phyloP scores from a whole-genome alignment of 2,797 vertebrate species.

The Catamblyrhynchus diadema region DNA sequence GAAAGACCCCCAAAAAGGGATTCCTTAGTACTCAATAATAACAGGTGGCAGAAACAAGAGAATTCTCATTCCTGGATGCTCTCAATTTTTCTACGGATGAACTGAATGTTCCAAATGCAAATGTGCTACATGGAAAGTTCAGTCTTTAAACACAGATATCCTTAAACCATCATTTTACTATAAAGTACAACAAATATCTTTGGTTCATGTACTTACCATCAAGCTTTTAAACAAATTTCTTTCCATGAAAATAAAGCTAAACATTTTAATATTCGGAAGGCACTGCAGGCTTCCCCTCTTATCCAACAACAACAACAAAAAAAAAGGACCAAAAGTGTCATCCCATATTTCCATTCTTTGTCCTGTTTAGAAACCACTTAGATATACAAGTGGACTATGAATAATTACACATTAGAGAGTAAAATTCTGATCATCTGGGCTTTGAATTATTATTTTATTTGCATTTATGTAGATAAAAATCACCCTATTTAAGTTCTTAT shows the following conservation, averaged over 20 bases:
- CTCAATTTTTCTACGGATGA: background rate
- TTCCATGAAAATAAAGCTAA: slow-evolving; percentile 26
- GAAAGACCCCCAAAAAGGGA: background rate
- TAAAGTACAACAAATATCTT: slow-evolving; percentile 37
- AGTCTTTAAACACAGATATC: slow-evolving; percentile 44
- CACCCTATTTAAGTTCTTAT: slow-evolving; percentile 66
- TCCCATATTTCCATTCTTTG: slow-evolving; percentile 31
- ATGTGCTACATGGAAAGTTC: background rate
- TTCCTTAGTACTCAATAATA: background rate
- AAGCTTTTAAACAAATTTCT: slow-evolving; percentile 37
- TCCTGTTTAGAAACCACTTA: slow-evolving; percentile 56
- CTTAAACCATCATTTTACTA: slow-evolving; percentile 36
- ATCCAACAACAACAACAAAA: background rate
- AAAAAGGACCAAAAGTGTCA: background rate
- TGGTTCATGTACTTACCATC: slow-evolving; percentile 23
- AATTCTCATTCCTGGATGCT: background rate
- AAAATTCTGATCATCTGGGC: slow-evolving; percentile 69
- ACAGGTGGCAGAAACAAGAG: background rate
- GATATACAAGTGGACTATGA: slow-evolving; percentile 65
- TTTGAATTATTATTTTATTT: slow-evolving; percentile 78
- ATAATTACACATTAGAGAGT: slow-evolving; percentile 71
- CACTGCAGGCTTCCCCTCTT: background rate
- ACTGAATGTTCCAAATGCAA: slow-evolving; percentile 48
- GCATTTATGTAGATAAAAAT: slow-evolving; percentile 78
- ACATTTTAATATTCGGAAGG: slow-evolving; percentile 19